Conservation (phyloP, 2,797 vertebrate genomes). For the Lacerta agilis region DNA sequence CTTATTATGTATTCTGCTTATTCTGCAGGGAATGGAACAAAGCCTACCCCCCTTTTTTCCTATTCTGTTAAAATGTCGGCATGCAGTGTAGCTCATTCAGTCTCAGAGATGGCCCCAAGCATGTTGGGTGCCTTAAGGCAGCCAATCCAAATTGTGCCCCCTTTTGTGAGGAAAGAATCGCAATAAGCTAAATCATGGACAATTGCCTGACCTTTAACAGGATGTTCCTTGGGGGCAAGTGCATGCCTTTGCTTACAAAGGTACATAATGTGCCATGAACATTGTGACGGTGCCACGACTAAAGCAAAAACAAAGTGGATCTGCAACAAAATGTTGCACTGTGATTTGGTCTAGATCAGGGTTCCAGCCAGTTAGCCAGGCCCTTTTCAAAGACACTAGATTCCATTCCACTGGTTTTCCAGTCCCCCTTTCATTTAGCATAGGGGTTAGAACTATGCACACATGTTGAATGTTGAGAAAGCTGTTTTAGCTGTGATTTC, state of each 20-base stretch:
- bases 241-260: background rate
- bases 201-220: background rate
- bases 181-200: background rate
- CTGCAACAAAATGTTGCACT: background rate
- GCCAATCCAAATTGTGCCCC: background rate
- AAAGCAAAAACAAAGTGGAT: background rate
- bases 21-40: conserved; percentile 61
- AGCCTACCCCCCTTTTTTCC: conserved; percentile 39
- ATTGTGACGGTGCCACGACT: background rate
- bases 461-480: too few species aligned
- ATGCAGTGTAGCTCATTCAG: conserved; percentile 53
- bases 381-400: background rate
- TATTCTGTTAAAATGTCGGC: conserved; percentile 46
- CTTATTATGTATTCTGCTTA: conserved; percentile 64
- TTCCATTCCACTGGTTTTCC: background rate
- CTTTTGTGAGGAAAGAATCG: background rate
- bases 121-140: background rate
- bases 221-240: background rate
- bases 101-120: conserved; percentile 19
- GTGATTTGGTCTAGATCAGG: background rate
- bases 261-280: background rate
- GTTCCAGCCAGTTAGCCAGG: background rate
- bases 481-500: too few species aligned
- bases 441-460: too few species aligned
- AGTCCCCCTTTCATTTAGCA: too few species aligned